These are phyloP conservation scores for Thalassarche chlororhynchos DNA, from an alignment of 2,113 vertebrate genomes.

Conservation along the genomic window DNA sequence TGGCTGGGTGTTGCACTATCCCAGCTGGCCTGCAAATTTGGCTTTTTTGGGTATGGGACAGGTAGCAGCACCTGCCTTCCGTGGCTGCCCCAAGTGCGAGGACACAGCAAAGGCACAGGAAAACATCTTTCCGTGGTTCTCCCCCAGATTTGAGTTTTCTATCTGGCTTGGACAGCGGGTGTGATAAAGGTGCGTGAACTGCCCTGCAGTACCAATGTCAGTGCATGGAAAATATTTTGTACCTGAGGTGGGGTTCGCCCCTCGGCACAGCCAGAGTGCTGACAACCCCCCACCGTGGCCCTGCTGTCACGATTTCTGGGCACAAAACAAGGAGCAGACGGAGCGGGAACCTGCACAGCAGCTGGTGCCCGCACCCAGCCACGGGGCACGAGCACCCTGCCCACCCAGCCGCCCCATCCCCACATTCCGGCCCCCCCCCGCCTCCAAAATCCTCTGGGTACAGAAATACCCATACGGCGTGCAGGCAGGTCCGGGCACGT, in stretches of 20 bases:
- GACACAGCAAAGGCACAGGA: background rate
- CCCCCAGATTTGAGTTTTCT: rapidly evolving
- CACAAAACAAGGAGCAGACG: background rate
- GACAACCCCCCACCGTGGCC: background rate
- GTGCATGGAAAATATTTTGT: background rate
- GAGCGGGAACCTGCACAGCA: background rate
- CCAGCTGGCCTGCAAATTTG: background rate
- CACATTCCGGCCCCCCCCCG: rapidly evolving
- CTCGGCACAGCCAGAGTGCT: background rate
- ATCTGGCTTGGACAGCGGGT: too few relatives aligned
- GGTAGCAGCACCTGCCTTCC: background rate
- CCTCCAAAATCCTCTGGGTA: rapidly evolving
- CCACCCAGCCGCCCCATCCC: background rate
- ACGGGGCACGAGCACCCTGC: background rate
- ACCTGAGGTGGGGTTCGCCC: rapidly evolving
- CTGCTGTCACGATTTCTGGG: background rate
- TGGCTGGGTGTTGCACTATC: background rate
- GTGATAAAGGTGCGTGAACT: background rate
- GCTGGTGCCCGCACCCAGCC: background rate
- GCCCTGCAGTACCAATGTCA: rapidly evolving
- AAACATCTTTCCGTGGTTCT: background rate
- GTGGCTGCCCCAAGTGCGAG: background rate
- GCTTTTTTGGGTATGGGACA: background rate
- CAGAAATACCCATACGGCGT: rapidly evolving
- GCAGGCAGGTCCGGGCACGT: rapidly evolving